Base-by-base conservation (phyloP, 2,113 vertebrate genomes). In the Brienomyrus longianalis region DNA sequence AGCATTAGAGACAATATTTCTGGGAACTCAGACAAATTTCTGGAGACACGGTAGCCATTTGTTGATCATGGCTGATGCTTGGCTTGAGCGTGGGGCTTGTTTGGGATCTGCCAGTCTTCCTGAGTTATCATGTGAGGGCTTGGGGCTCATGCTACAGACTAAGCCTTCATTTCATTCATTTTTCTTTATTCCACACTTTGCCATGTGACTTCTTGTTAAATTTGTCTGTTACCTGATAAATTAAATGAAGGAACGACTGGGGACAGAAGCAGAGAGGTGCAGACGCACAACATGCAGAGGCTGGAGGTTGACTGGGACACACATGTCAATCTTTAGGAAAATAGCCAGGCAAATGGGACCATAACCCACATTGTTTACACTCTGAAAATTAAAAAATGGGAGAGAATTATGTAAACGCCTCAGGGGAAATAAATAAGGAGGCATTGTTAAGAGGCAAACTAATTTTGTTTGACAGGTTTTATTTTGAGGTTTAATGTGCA, bases 391-490 rank as follows among this genome's bases (percentile, higher is more conserved):
- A 80, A 80, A 80, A 70, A 80, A 43, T 19, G 74, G n/a, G 17
- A 84, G 43, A 84, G 43, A 84, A 48, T 84, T 84, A 84, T 84
- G 45, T 45, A 84, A 84, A 84, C 3, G 21, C 45, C 83, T 8
- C 83, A n/a, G 45, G 83, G 45, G 45, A 48, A 84, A 47, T 93
- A 92, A 84, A 84, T 47, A 51, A 87, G 86, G 74, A 43, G 35
- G 35, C 19, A 19, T 59, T 56, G 51, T 59, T 56, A 17, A 10
- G 51, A 27, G 15, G 48, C 86, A 56, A 0, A 59, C 86, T 87
- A 39, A 84, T 84, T 48, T 48, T 48, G 43, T 87, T 56, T 87
- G 86, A 21, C 86, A 21, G 19, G 19, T 56, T 87, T n/a, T 59
- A 43, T 87, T 59, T 39, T 87, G 51, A 87, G 86, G 52, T 84